Conservation (phyloP, 2,113 vertebrate genomes). For the Phaetusa simplex region DNA sequence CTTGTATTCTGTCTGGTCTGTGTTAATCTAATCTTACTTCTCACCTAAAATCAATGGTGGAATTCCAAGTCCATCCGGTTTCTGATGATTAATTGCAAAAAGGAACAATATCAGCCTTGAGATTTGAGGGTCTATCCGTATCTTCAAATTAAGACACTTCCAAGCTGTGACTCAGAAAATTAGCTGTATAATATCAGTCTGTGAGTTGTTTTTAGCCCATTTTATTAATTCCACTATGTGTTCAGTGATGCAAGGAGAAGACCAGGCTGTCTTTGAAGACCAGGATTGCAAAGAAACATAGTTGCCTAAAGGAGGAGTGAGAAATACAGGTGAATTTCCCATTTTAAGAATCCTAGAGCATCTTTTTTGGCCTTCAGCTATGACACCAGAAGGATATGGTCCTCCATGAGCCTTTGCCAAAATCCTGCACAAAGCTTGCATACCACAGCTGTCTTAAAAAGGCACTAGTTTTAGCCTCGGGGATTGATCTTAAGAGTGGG, state of each 20-base stretch:
- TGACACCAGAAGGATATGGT: neutral
- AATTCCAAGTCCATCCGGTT: neutral
- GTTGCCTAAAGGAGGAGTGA: neutral
- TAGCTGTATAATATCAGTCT: neutral
- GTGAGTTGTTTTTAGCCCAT: fast-evolving
- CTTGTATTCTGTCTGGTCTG: neutral
- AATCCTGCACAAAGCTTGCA: neutral
- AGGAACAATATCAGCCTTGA: neutral
- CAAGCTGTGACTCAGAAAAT: neutral
- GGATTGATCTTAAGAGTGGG: neutral
- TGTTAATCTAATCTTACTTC: neutral
- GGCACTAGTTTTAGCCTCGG: neutral
- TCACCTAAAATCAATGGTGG: neutral
- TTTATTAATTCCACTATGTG: neutral
- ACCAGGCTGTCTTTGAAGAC: neutral
- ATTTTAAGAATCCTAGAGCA: neutral
- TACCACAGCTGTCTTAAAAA: neutral
- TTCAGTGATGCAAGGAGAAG: neutral
- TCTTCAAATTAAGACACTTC: neutral
- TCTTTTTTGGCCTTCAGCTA: neutral
- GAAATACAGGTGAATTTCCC: neutral
- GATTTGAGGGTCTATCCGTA: neutral
- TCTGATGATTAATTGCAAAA: neutral
- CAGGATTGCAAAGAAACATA: neutral
- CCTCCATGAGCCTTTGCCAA: neutral